These are phyloP conservation scores for Leucophenga maculata DNA, from an alignment of 2,888 invertebrate genomes.

Conservation along the genomic window DNA sequence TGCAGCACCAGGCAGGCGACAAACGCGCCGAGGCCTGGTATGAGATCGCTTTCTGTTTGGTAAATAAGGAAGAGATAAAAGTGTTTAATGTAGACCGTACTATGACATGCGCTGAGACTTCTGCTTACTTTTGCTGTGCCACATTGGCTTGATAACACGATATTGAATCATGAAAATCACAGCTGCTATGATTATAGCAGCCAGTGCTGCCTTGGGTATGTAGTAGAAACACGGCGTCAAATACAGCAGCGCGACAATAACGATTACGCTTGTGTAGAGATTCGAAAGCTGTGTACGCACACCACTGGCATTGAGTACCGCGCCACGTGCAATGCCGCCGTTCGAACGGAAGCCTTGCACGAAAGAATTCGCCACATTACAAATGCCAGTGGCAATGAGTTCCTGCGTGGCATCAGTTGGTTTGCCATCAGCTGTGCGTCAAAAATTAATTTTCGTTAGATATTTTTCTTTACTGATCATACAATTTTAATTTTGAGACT, in stretches of 20 bases:
- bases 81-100: background rate
- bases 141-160: slow-evolving; percentile 88
- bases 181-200: slow-evolving; percentile 92
- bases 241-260: slow-evolving; percentile 87
- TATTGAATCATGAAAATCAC: slow-evolving; percentile 94
- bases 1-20: slow-evolving; percentile 86
- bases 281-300: slow-evolving; percentile 89
- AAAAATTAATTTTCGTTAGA: too few relatives aligned
- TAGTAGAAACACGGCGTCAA: slow-evolving; percentile 91
- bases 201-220: slow-evolving; percentile 89
- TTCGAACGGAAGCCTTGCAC: slow-evolving; percentile 87
- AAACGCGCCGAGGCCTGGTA: slow-evolving; percentile 89
- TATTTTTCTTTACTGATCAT: background rate
- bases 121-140: slow-evolving; percentile 80
- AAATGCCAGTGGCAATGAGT: slow-evolving; percentile 86
- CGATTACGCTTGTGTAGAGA: slow-evolving; percentile 85
- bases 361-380: slow-evolving; percentile 87
- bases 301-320: slow-evolving; percentile 91
- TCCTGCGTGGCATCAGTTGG: slow-evolving; percentile 93
- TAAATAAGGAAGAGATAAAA: too few relatives aligned
- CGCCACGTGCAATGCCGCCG: slow-evolving; percentile 87
- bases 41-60: slow-evolving; percentile 84
- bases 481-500: slow-evolving; percentile 31
- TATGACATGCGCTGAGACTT: background rate
- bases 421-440: slow-evolving; percentile 78